Evolutionary conservation across 2,797 vertebrate genomes (phyloP), one percentile per base, ranked within the genome.

Genomic region (Lithobates pipiens): DNA sequence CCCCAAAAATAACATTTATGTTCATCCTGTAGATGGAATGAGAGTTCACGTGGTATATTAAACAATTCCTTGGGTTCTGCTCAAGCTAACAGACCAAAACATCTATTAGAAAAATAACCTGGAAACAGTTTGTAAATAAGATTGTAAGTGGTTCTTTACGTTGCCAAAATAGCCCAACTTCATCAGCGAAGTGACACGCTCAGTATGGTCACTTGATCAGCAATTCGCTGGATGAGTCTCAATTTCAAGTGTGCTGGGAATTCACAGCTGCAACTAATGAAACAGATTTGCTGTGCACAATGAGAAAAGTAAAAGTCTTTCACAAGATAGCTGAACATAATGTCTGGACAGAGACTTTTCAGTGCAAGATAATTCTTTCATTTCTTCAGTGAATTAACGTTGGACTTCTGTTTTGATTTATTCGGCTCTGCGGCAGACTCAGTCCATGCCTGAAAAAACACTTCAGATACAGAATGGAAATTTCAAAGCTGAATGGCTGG

Each of bases 181-280:
- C 54, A 78, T 85, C 68, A 72, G 75, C 34, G 36, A 78, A 44
- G 68, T 57, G 74, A 77, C 68, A 84, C 25, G 34, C 82, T 84
- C 75, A 63, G 83, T 85, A 85, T 78, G 83, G 76, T 72, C 76
- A 78, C 76, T 71, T 85, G 75, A 78, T 85, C 68, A 78, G 76
- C 67, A 85, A 85, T 78, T 78, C 50, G 25, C 29, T 61, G 54
- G 76, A 85, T 21, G 69, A 85, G 76, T 73, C 83, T 76, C 68
- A 85, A 78, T 85, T 85, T 85, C 68, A 16, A 76, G 54, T 78
- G 46, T 73, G 83, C 76, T 85, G 83, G 54, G 76, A 85, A 72
- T 78, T 85, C 83, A 85, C 75, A 78, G 83, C 83, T 73, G 76
- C 76, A 78, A 78, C 76, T 84, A 78, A 84, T 84, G 83, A 84